Evolutionary conservation across 2,888 invertebrate species (phyloP).

Genomic region (Sympetrum striolatum): DNA sequence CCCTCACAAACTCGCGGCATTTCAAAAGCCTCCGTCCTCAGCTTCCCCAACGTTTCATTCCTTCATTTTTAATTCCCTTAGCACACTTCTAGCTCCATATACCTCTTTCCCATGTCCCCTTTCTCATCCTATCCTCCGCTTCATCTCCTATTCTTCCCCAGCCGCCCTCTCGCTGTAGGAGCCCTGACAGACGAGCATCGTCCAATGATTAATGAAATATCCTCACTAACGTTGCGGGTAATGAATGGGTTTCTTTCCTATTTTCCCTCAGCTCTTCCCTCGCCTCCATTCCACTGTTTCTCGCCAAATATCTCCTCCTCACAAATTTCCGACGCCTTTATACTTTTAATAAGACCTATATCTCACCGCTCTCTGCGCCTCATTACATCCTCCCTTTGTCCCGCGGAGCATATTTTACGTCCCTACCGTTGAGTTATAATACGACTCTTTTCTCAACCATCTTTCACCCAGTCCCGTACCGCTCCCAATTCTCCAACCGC

Average conservation of each 20-base stretch:
- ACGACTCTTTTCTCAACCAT: not conserved
- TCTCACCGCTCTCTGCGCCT: not conserved
- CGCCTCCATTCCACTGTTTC: not conserved
- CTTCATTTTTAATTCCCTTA: too few species aligned
- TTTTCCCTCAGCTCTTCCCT: not conserved
- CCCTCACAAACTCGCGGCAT: too few species aligned
- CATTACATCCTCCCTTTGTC: constrained; percentile 36
- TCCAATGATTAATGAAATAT: constrained; percentile 20
- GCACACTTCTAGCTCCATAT: too few species aligned
- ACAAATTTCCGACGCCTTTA: not conserved
- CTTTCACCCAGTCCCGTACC: not conserved
- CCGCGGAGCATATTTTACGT: constrained; percentile 25
- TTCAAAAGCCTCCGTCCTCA: too few species aligned
- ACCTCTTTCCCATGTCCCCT: not conserved
- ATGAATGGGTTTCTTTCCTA: constrained; percentile 9
- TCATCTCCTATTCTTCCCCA: not conserved
- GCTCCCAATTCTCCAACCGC: not conserved
- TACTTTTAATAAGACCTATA: constrained; percentile 17
- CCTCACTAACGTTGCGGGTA: not conserved
- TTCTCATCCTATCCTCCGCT: not conserved
- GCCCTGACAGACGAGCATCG: constrained; percentile 32
- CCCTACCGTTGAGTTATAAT: constrained; percentile 19
- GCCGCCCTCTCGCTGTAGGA: constrained; percentile 10
- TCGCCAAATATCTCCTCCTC: not conserved
- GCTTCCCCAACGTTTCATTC: too few species aligned